phyloP scores from a whole-genome alignment of 1,140 invertebrate species.

The Asbolus verrucosus region DNA sequence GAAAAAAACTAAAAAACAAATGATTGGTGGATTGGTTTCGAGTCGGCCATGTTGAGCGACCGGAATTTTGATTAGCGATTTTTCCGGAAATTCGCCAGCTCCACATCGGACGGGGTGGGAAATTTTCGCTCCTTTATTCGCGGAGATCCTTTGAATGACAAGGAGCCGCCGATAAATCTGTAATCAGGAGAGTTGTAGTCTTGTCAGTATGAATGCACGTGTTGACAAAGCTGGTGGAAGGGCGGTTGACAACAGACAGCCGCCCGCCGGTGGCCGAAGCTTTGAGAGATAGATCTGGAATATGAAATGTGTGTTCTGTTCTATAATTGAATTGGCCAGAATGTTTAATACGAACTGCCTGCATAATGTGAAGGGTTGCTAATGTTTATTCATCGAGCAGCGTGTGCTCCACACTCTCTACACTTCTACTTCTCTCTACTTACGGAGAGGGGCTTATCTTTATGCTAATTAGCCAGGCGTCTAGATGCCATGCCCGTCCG shows the following conservation, averaged over 20 bases:
- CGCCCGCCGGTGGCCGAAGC: slow-evolving; percentile 40
- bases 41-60: slow-evolving; percentile 61
- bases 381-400: slow-evolving; percentile 60
- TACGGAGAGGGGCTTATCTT: slow-evolving; percentile 52
- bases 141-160: slow-evolving; percentile 22
- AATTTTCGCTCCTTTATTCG: no score
- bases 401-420: slow-evolving; percentile 47
- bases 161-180: slow-evolving; percentile 29
- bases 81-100: neutral
- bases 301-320: slow-evolving; percentile 59
- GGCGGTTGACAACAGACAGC: slow-evolving; percentile 42
- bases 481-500: slow-evolving; percentile 2
- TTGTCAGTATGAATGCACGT: slow-evolving; percentile 47
- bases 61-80: slow-evolving; percentile 41
- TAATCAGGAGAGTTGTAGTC: slow-evolving; percentile 42
- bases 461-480: slow-evolving; percentile 51
- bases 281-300: slow-evolving; percentile 54
- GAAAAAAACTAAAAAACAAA: slow-evolving; percentile 64
- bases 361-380: slow-evolving; percentile 62
- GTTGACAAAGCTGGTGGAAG: slow-evolving; percentile 47
- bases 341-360: slow-evolving; percentile 60
- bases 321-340: slow-evolving; percentile 63
- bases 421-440: slow-evolving; percentile 41
- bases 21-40: slow-evolving; percentile 64
- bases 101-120: no score